These are phyloP conservation scores for Sebastes variabilis DNA, from an alignment of 2,797 vertebrate genomes.

Conservation along the genomic window DNA sequence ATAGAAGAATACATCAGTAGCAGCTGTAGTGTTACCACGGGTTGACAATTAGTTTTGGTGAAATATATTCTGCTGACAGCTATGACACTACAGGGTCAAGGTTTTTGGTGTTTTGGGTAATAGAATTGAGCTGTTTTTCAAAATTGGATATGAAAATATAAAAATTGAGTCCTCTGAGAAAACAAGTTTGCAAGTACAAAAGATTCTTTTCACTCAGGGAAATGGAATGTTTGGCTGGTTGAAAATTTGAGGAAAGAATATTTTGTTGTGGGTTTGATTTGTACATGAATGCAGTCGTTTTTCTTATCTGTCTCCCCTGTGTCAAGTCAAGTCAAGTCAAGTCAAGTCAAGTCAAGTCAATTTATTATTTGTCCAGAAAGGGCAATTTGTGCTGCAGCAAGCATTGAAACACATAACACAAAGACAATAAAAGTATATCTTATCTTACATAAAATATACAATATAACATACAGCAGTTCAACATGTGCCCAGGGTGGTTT, in stretches of 20 bases:
- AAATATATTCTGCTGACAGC: background rate
- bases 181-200: background rate
- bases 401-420: background rate
- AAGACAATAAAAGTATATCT: too few species aligned
- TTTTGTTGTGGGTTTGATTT: background rate
- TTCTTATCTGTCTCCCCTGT: background rate
- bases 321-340: background rate
- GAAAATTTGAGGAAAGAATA: background rate
- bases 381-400: too few species aligned
- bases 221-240: background rate
- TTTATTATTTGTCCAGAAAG: background rate
- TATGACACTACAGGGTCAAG: background rate
- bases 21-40: background rate
- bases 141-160: background rate
- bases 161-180: background rate
- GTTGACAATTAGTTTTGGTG: background rate
- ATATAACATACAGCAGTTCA: background rate
- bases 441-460: background rate
- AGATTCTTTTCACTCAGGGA: background rate
- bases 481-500: background rate
- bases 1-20: background rate
- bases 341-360: background rate
- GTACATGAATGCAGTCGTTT: background rate
- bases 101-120: background rate
- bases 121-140: background rate